phyloP scores from a whole-genome alignment of 2,888 invertebrate species.

The Caenorhabditis wallacei region DNA sequence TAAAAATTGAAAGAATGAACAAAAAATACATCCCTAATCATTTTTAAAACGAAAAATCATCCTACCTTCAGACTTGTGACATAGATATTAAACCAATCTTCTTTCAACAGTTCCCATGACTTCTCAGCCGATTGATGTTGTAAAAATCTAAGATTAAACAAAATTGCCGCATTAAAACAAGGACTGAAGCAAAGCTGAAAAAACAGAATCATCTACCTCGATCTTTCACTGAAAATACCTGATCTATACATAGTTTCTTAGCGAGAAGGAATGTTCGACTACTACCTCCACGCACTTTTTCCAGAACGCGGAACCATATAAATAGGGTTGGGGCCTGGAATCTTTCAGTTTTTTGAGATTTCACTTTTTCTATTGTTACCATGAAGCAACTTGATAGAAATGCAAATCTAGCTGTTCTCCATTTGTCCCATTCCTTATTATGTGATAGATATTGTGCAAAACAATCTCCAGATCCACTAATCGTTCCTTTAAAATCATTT shows the following conservation, averaged over 20 bases:
- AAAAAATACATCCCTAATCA: too few relatives aligned
- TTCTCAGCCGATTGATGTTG: constrained; percentile 49
- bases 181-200: constrained; percentile 61
- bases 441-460: constrained; percentile 48
- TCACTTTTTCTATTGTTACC: constrained; percentile 8
- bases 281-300: constrained; percentile 27
- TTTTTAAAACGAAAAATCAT: too few relatives aligned
- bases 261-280: constrained; percentile 12
- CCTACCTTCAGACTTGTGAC: constrained; percentile 49
- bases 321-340: constrained; percentile 51
- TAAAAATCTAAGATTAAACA: constrained; percentile 59
- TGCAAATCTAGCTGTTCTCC: constrained; percentile 51
- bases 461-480: constrained; percentile 55
- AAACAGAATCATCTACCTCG: background rate
- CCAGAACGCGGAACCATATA: constrained; percentile 52
- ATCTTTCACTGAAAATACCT: constrained; percentile 17
- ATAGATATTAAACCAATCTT: constrained; percentile 58
- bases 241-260: constrained; percentile 56
- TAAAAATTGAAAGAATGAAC: too few relatives aligned
- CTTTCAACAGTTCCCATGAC: constrained; percentile 49
- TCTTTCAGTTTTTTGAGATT: background rate
- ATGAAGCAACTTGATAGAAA: constrained; percentile 55
- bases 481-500: constrained; percentile 30
- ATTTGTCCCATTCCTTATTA: constrained; percentile 56
- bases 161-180: constrained; percentile 51